Base-by-base conservation (phyloP, 1,140 invertebrate species). In the Drosophila jambulina region DNA sequence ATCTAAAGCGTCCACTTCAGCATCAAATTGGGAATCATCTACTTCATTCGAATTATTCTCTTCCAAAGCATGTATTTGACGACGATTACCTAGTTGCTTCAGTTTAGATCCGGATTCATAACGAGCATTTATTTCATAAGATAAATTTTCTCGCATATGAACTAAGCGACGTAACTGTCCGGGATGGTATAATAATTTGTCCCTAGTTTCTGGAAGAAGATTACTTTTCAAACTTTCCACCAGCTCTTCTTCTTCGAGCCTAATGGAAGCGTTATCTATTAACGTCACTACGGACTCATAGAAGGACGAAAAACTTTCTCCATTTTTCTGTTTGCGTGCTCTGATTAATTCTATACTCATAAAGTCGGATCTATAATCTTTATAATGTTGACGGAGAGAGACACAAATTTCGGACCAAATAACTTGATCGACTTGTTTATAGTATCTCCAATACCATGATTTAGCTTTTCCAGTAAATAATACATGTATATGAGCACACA, bases 351-450 rank as follows among this genome's bases (percentile, higher is more conserved):
- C 58, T 40, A 34, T 54, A 10, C 46, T 70, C 27, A 61, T 54
- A 46, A 71, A 64, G 9, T 56, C 60, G 2, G 68, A 64, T 10
- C 40, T n/a, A 29, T 64, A 56, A 19, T 56, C 51, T 8, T 45
- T 64, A 57, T 64, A 64, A 12, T 71, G 61, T 23, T 70, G 59
- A 21, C 67, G 29, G 9, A 70, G 40, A n/a, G 67, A 25, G 10
- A 29, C 32, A 23, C 67, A 70, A 36, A 70, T 36, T 0, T 63
- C 42, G 4, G 40, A 38, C 42, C 60, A 64, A 38, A 40, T 19
- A 15, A 71, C 56, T 21, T 19, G 13, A 42, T 40, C 42, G 23
- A 43, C 42, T 19, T 43, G 19, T 21, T 43, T 43, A 43, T 43
- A 19, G 42, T 43, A 43, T 43, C 19, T 21, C 42, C 42, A 43